Base-by-base conservation (phyloP, 2,888 invertebrate genomes). In the Autographa pulchrina region DNA sequence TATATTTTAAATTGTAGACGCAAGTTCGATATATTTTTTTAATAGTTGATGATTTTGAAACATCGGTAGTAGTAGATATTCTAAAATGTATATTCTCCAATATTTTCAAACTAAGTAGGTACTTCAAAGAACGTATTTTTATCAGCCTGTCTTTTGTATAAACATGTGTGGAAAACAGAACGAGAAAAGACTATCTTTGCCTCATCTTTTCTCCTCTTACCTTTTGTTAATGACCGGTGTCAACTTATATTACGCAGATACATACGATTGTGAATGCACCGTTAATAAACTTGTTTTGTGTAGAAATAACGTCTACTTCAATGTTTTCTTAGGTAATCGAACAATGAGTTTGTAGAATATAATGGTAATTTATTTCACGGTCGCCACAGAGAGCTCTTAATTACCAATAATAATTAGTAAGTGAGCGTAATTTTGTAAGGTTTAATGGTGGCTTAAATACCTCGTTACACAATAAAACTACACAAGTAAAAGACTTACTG, bases 201-300 rank as follows among this genome's bases (percentile, higher is more conserved):
- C 48, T 48, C n/a, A 6, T 6, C n/a, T 48, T 43, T 43, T 43
- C 38, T 14, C 16, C 5, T 43, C 48, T 48, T n/a, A 5, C 8
- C 48, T 48, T n/a, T 48, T 48, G 48, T 48, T 48, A n/a, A 48
- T 48, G n/a, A 48, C 48, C 48, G n/a, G 48, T n/a, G 38, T 38
- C 11, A 38, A 11, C 48, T n/a, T n/a, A n/a, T n/a, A 48, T 48
- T 48, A 48, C 48, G 6, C 14, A 16, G 43, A 16, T 43, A 43
- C 16, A 11, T 16, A 43, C 9, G 43, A 43, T 14, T 5, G 16
- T 3, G 43, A 16, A 43, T 14, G n/a, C n/a, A 48, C n/a, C 48
- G 48, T n/a, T 6, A 48, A 48, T 8, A 48, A 48, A n/a, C 48
- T 48, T n/a, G n/a, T 48, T 48, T 48, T 8, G 48, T 48, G n/a